Percentiles rank a stretch among this genome's conserved stretches.
These are phyloP conservation scores for Erythrocercus mccallii DNA, from an alignment of 2,113 vertebrate species.

Conservation along the genomic window DNA sequence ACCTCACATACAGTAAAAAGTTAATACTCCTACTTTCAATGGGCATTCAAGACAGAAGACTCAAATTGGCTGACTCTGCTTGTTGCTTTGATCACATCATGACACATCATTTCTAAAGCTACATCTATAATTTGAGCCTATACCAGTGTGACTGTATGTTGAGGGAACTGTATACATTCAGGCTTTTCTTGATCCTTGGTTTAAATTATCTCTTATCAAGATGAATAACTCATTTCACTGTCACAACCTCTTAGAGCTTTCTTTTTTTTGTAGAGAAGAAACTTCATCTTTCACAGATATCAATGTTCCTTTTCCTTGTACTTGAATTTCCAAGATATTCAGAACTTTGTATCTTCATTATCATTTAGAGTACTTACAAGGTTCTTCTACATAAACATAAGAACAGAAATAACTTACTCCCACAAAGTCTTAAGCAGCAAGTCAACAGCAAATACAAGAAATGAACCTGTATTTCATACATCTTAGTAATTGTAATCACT, in stretches of 20 bases:
- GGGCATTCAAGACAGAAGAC: neutral
- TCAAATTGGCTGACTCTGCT: neutral
- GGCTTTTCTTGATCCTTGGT: neutral
- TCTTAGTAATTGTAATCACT: neutral
- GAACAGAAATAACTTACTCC: neutral
- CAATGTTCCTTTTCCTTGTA: neutral
- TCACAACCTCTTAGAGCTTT: neutral
- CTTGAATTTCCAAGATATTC: neutral
- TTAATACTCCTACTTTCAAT: neutral
- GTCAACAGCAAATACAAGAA: neutral
- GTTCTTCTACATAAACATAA: neutral
- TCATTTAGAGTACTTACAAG: neutral
- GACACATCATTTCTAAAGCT: neutral
- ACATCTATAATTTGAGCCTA: neutral
- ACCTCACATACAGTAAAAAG: neutral
- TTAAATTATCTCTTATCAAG: neutral
- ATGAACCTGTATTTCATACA: neutral
- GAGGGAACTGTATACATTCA: neutral
- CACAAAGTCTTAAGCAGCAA: neutral
- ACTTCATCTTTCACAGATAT: neutral
- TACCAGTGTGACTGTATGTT: neutral
- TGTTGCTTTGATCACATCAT: neutral
- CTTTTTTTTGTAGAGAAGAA: neutral
- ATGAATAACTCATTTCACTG: neutral
- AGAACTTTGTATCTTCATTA: neutral